phyloP scores from a whole-genome alignment of 2,113 vertebrate species.

The Anoplopoma fimbria region DNA sequence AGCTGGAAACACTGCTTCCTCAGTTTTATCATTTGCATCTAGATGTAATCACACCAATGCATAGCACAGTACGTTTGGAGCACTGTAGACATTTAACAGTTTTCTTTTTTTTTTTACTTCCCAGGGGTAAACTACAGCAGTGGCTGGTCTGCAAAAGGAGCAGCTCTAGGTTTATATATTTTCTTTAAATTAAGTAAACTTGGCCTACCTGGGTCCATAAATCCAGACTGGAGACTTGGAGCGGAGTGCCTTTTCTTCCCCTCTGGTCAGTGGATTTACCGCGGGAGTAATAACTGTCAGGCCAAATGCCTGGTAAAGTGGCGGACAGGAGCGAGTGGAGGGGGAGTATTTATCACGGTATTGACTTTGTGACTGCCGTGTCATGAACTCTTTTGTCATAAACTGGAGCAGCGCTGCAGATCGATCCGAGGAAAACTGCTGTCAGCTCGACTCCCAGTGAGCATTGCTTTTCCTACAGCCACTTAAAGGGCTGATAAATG shows the following conservation, averaged over 20 bases:
- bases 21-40: slow-evolving; percentile 9
- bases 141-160: slow-evolving; percentile 32
- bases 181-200: slow-evolving; percentile 93
- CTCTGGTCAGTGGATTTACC: slow-evolving; percentile 91
- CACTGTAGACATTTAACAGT: slow-evolving; percentile 20
- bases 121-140: slow-evolving; percentile 29
- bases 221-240: slow-evolving; percentile 78
- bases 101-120: slow-evolving; percentile 2
- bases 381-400: slow-evolving; percentile 92
- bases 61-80: background rate
- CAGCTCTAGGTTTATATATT: slow-evolving; percentile 82
- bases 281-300: slow-evolving; percentile 93
- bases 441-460: slow-evolving; percentile 86
- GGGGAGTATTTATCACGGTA: slow-evolving; percentile 89
- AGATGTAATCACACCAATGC: background rate
- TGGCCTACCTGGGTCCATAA: slow-evolving; percentile 87
- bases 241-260: slow-evolving; percentile 84
- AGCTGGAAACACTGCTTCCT: background rate
- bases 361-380: slow-evolving; percentile 89
- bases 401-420: slow-evolving; percentile 86
- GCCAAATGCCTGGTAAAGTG: slow-evolving; percentile 88
- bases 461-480: slow-evolving; percentile 86
- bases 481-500: slow-evolving; percentile 87
- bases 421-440: slow-evolving; percentile 86
- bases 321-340: slow-evolving; percentile 86